phyloP scores from a whole-genome alignment of 2,888 invertebrate species.

The Nezara viridula region DNA sequence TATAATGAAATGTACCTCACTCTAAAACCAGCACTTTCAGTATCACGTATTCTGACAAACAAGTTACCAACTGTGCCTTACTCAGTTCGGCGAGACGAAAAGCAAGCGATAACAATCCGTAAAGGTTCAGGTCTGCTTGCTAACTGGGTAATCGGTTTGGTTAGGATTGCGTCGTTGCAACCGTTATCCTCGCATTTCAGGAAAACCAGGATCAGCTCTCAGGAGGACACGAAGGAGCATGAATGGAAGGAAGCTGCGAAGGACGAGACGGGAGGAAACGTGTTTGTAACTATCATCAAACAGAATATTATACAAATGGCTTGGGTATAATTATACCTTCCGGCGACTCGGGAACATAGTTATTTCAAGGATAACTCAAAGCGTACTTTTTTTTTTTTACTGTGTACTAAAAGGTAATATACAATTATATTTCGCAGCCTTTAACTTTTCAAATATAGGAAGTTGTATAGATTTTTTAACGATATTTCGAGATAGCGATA shows the following conservation, averaged over 20 bases:
- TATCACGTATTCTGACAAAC: background rate
- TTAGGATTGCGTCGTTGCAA: background rate
- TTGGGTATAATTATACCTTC: background rate
- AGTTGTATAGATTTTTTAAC: background rate
- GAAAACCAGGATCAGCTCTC: background rate
- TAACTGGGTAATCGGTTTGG: constrained; percentile 21
- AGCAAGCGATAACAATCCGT: constrained; percentile 4
- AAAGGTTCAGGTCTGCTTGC: constrained; percentile 31
- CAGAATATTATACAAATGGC: background rate
- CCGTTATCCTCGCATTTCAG: background rate
- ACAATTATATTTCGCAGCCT: background rate
- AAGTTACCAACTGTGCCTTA: background rate
- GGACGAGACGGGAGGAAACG: constrained; percentile 12
- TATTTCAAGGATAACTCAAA: background rate
- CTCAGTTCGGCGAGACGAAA: background rate
- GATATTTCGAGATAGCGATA: background rate
- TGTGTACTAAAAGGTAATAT: background rate
- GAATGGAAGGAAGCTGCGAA: constrained; percentile 10
- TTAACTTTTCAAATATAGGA: background rate
- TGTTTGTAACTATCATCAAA: constrained; percentile 19
- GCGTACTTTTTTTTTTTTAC: background rate
- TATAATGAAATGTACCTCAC: too few species aligned
- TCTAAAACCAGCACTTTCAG: background rate
- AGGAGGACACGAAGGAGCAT: background rate
- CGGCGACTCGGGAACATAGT: background rate